Evolutionary conservation across 2,888 invertebrate species (phyloP), one percentile per base, ranked within the genome.

Genomic region (Lucinisca nassula): DNA sequence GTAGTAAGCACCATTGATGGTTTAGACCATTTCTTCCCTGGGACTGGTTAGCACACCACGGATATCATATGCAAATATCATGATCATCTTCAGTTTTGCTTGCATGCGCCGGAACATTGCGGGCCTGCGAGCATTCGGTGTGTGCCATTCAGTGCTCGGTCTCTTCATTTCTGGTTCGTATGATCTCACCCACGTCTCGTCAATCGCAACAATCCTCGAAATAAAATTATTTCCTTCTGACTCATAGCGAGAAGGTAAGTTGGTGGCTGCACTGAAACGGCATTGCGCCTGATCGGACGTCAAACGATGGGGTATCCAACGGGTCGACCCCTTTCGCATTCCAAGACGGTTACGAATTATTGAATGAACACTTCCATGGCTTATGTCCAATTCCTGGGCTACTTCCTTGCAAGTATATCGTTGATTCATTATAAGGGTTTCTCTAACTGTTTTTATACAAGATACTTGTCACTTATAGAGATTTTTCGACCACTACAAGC

Each of bases 341-440:
- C 51, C 67, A 35, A 27, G 67, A 67, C 67, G 21, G 27, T 77
- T 51, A 8, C 35, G 58, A 77, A 55, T 27, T 27, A 51, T 37
- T 77, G 77, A 77, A 77, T 77, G 58, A 77, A 51, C 30, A 35
- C 27, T 10, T 12, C 61, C 6, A 8, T 27, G 24, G 61, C 61
- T 58, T 10, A 58, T 58, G 61, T 58, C 61, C 21, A 58, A 10
- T n/a, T 58, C 61, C 61, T 58, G 6, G 30, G 61, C 61, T 58
- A 58, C 6, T 58, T 58, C 10, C 6, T 58, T 21, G 21, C 61
- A 58, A 10, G 61, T 58, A n/a, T 27, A 27, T 58, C 61, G 61
- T 30, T 21, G 30, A 6, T 58, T 21, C 6, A 6, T 27, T 58
- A 8, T 21, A 10, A 27, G 10, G 17, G 14, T 24, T 12, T 35